Percentiles rank a stretch among this genome's conserved stretches.
phyloP scores from a whole-genome alignment of 2,888 invertebrate genomes.

The Lepidochitona cinerea region DNA sequence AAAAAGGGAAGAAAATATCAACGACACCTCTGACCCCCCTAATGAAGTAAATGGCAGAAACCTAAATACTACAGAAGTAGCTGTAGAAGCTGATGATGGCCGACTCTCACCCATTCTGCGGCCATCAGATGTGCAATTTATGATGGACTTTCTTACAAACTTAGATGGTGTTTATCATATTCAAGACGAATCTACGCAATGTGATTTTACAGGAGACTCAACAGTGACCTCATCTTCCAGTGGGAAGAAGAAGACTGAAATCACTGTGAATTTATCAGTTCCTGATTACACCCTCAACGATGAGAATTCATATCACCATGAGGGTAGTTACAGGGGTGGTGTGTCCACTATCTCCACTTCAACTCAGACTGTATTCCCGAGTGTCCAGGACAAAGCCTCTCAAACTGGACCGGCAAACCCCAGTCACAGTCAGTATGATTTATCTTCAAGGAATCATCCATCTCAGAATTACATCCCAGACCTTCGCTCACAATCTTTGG shows the following conservation, averaged over 20 bases:
- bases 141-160: constrained; percentile 23
- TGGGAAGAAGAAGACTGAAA: background rate
- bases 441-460: too few relatives aligned
- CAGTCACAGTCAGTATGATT: too few relatives aligned
- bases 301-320: background rate
- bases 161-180: constrained; percentile 33
- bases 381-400: too few relatives aligned
- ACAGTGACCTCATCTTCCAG: background rate
- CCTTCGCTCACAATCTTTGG: too few relatives aligned
- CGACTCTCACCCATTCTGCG: constrained; percentile 21
- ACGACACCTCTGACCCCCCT: background rate
- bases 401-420: too few relatives aligned
- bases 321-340: background rate
- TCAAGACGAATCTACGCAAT: constrained; percentile 41
- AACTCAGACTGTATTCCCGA: too few relatives aligned
- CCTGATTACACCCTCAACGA: background rate
- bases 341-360: background rate
- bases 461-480: too few relatives aligned
- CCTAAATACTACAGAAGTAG: constrained; percentile 1
- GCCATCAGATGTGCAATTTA: constrained; percentile 24
- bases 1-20: background rate
- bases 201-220: constrained; percentile 13
- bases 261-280: background rate
- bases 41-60: background rate
- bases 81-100: constrained; percentile 12